Evolutionary conservation across 2,888 invertebrate species (phyloP).

Genomic region (Blomia tropicalis): DNA sequence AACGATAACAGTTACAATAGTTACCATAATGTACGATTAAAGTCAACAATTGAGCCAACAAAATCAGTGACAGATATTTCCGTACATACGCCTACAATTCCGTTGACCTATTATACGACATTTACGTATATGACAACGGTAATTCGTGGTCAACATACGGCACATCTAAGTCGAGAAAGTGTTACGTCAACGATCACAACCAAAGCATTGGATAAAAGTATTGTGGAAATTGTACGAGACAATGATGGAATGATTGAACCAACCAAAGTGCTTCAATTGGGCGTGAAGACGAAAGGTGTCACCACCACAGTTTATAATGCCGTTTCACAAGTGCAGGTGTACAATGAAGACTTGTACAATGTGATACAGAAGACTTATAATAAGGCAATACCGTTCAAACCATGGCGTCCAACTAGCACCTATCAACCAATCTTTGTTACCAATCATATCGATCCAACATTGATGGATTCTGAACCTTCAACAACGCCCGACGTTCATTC

Average conservation of each 20-base stretch:
- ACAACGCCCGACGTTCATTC: neutral
- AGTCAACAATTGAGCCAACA: neutral
- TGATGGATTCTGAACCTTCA: neutral
- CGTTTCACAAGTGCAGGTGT: conserved; percentile 29
- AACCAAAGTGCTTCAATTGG: conserved; percentile 25
- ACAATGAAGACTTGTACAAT: conserved; percentile 27
- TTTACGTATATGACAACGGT: conserved; percentile 31
- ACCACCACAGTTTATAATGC: conserved; percentile 31
- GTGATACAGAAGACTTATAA: conserved; percentile 23
- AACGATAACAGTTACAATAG: neutral
- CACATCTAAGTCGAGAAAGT: conserved; percentile 28
- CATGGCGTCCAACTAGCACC: neutral
- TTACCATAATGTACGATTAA: neutral
- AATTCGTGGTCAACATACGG: conserved; percentile 29
- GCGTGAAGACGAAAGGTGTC: conserved; percentile 27
- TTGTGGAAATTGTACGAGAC: conserved; percentile 24
- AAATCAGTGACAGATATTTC: neutral
- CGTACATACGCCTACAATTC: conserved; percentile 25
- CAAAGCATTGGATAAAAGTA: conserved; percentile 26
- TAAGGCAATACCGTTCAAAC: neutral
- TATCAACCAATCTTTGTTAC: conserved; percentile 13
- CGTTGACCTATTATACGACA: conserved; percentile 30
- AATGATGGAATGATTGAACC: conserved; percentile 25
- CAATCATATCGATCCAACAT: neutral
- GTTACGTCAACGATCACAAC: conserved; percentile 27